A percentile compares a stretch with the other conserved stretches of the same genome.
phyloP scores from a whole-genome alignment of 2,797 vertebrate species.

The Botia kubotai region DNA sequence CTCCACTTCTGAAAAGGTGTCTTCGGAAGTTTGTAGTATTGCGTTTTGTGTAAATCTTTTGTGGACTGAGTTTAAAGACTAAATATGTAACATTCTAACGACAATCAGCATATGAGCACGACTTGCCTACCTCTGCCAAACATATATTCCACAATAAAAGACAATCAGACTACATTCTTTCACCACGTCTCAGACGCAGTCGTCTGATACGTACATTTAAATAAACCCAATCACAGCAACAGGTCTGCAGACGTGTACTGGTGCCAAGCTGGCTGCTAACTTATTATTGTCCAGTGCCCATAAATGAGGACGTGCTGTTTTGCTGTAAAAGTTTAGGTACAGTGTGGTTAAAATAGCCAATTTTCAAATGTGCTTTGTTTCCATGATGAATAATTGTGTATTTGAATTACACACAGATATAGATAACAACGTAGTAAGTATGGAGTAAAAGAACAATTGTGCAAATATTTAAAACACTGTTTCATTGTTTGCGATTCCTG shows the following conservation, averaged over 20 bases:
- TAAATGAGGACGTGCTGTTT: background rate
- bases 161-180: background rate
- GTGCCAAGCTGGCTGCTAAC: background rate
- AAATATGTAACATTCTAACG: background rate
- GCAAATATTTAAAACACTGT: slow-evolving; percentile 34
- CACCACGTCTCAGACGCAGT: background rate
- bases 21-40: background rate
- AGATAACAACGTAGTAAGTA: background rate
- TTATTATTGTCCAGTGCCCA: background rate
- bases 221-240: background rate
- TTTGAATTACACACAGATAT: background rate
- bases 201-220: background rate
- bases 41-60: background rate
- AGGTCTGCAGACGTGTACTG: background rate
- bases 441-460: background rate
- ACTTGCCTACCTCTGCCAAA: background rate
- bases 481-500: slow-evolving; percentile 32
- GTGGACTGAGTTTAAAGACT: background rate
- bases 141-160: background rate
- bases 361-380: background rate
- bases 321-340: background rate
- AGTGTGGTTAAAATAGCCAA: background rate
- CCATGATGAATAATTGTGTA: background rate
- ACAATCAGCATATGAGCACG: background rate
- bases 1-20: background rate